Evolutionary conservation across 1,140 invertebrate species (phyloP), one percentile per base, ranked within the genome.

Genomic region (Maconellicoccus hirsutus): DNA sequence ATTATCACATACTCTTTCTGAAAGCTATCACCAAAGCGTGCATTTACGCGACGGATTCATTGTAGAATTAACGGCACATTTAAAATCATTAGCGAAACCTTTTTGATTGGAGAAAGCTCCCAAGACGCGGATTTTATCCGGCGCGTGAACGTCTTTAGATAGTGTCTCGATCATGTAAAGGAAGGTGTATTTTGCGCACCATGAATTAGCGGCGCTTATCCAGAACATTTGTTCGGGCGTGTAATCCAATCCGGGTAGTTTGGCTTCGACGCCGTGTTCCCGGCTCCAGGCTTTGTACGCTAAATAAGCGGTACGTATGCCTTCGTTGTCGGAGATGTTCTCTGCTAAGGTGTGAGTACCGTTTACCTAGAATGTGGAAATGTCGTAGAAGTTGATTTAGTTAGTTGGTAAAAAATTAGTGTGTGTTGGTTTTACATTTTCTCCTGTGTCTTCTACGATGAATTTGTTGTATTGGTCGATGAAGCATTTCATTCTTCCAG

Each of bases 41-140:
- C 94, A 97, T 78, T 95, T 96, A 0, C 91, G 83, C 14, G 78
- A 76, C 0, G 93, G 92, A 79, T 97, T 96, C 92, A 97, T 94
- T 27, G 82, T 85, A 0, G 89, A 87, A 1, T 86, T 87, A 0
- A 81, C 71, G 0, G 89, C 87, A 79, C 94, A 98, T 59, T 89
- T 86, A 80, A 93, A 97, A 78, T 94, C 91, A 71, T 83, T 79
- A 0, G 90, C 82, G 80, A 97, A 97, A 70, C 93, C 88, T 63
- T 86, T 82, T 81, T 91, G 89, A 78, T 97, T 97, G 52, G 91
- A 89, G 16, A 97, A 80, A 0, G 93, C 89, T 12, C 93, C 93
- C 61, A 90, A 82, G 0, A 96, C 90, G 29, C 93, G 86, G 82
- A 88, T 93, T 70, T 86, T 82, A 25, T 86, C 86, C 0, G 89